Base-by-base conservation (phyloP, 2,888 invertebrate genomes). In the Meiosimyza platycephala region DNA sequence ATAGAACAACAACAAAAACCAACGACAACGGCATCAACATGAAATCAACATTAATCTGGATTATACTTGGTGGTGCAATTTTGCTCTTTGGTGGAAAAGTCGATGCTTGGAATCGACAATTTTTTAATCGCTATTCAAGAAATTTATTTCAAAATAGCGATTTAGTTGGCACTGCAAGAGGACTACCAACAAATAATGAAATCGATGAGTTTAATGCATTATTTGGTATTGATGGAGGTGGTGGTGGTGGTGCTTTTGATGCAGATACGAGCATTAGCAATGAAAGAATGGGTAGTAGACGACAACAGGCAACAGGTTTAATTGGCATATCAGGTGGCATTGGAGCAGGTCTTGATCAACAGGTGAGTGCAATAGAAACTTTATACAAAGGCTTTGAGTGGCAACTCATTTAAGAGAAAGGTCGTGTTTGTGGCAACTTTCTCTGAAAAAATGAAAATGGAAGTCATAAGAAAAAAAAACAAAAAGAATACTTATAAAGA, bases 41-140 rank as follows among this genome's bases (percentile, higher is more conserved):
- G 85, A 85, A 80, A 76, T 78, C 82, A 71, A 80, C 82, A 51
- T 74, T 79, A 74, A 67, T 83, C 65, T 82, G 84, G 80, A 73
- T 80, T 48, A 76, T 82, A 72, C 73, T 81, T 72, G n/a, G 75
- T 78, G 81, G 80, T 52, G 79, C 82, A 55, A 77, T 80, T 50
- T 72, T 79, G 50, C 76, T 82, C 63, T 66, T 83, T 33, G 80
- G 82, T 70, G 79, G 81, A 67, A 85, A 80, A 84, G 86, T 88
- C 33, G 88, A 91, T 77, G 93, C 92, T 54, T 94, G 94, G 94
- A 94, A 94, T 22, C 94, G 94, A 0, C 89, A 77, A 6, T 69
- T 94, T 40, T 95, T 95, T 88, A 95, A 95, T 87, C 90, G 95
- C 77, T 95, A 95, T 88, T 94, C 93, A 81, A 94, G 94, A 28